Percentiles rank a stretch among this genome's conserved stretches.
These are phyloP conservation scores for Xylocopa sonorina DNA, from an alignment of 1,140 invertebrate species.

Conservation along the genomic window DNA sequence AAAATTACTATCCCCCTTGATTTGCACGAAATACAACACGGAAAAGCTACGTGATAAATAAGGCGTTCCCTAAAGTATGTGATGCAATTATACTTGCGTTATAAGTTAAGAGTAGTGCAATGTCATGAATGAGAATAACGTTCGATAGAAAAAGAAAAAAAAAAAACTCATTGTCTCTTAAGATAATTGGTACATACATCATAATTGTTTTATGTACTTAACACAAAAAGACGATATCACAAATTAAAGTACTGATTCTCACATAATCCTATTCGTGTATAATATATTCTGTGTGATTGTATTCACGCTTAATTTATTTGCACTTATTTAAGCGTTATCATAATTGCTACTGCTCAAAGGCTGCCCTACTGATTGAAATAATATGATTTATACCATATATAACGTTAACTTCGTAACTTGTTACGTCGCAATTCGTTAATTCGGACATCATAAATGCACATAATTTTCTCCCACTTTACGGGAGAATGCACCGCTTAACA, in stretches of 20 bases:
- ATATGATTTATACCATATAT: neutral
- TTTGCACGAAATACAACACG: neutral
- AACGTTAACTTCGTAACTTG: neutral
- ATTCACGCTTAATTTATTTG: neutral
- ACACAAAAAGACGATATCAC: slow-evolving; percentile 14
- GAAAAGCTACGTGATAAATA: slow-evolving; percentile 8
- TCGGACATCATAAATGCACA: slow-evolving; percentile 20
- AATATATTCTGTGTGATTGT: slow-evolving; percentile 10
- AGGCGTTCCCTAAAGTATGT: neutral
- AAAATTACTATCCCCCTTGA: neutral
- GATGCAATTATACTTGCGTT: neutral
- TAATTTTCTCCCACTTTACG: neutral
- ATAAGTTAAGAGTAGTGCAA: slow-evolving; percentile 24
- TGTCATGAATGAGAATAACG: neutral
- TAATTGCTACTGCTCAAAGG: neutral
- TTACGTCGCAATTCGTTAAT: neutral
- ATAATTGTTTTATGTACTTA: neutral
- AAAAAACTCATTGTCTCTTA: neutral
- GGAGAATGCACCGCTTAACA: slow-evolving; percentile 18
- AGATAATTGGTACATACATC: neutral
- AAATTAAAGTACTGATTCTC: slow-evolving; percentile 26
- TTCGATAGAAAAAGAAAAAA: neutral
- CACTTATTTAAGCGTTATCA: neutral
- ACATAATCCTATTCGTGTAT: neutral
- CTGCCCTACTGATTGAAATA: neutral